These are phyloP conservation scores for Archips crataeganus DNA, from an alignment of 2,888 invertebrate genomes.

Conservation along the genomic window DNA sequence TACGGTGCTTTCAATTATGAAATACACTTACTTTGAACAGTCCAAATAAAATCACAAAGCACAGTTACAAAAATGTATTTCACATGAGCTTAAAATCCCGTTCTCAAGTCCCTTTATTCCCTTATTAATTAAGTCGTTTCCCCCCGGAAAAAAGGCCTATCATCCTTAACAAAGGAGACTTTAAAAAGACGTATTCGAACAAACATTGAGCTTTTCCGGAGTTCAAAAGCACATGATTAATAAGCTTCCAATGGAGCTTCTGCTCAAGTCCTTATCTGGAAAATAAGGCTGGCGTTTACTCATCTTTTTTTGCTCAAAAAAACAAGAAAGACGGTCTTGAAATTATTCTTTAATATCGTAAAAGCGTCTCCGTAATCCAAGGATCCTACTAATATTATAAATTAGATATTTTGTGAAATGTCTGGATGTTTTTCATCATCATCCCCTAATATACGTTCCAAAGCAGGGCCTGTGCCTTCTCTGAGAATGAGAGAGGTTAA, in stretches of 20 bases:
- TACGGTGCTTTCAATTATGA: too few relatives aligned
- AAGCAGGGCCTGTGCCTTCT: too few relatives aligned
- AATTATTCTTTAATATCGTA: too few relatives aligned
- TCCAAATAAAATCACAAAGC: too few relatives aligned
- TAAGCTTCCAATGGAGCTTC: constrained; percentile 18
- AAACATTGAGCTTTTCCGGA: constrained; percentile 23
- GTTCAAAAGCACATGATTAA: constrained; percentile 35
- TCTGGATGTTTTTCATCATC: too few relatives aligned
- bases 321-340: neutral
- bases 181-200: constrained; percentile 12
- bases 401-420: too few relatives aligned
- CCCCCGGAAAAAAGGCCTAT: neutral
- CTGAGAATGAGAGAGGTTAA: too few relatives aligned
- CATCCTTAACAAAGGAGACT: neutral
- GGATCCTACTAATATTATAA: too few relatives aligned
- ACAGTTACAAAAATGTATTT: too few relatives aligned
- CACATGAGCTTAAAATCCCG: neutral
- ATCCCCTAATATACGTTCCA: too few relatives aligned
- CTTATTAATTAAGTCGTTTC: constrained; percentile 1
- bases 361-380: too few relatives aligned
- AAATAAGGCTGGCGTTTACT: neutral
- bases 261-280: neutral
- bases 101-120: neutral
- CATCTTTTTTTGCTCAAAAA: neutral
- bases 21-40: too few relatives aligned